Evolutionary conservation across 2,888 invertebrate species (phyloP), one percentile per base, ranked within the genome.

Genomic region (Loripinus fragilis): DNA sequence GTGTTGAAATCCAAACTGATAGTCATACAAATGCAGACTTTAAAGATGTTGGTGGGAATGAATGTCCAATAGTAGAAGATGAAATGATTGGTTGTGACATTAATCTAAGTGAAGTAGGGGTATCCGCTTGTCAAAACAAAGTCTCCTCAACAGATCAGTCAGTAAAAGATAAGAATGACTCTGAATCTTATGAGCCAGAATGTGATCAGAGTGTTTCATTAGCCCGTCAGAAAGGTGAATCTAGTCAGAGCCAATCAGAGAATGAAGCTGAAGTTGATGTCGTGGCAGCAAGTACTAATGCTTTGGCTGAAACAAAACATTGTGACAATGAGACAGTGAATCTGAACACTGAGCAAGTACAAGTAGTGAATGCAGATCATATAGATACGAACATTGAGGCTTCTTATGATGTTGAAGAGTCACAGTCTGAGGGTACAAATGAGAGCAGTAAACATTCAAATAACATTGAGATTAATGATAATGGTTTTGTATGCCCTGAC

Each of bases 101-200:
- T 7, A 60, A 33, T 33, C 2, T 17, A 20, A 33, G 23, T 60
- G 60, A 60, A n/a, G 23, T 2, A 2, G 33, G 17, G 28, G 75
- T 76, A 42, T 83, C 80, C 25, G 78, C 76, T 75, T 80, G 81
- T 45, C 64, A 81, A 15, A 65, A 74, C 71, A 78, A 45, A 30
- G 60, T 81, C 17, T 69, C 42, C 48, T 12, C 69, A 45, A 41
- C 23, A 67, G 38, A 67, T 17, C 67, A 50, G 33, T 23, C 52
- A 52, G 30, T 15, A 3, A 41, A 48, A 30, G 33, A n/a, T 20
- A 69, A 48, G 33, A 17, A 25, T 35, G 48, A 50, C 33, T 64
- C 77, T n/a, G 85, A 88, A 30, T 85, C 81, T n/a, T 86, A 76
- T 78, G 87, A 88, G 68, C 88, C 88, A 12, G 88, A 88, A 74